Conservation (phyloP, 2,113 vertebrate species). For the Oreotrochilus melanogaster region DNA sequence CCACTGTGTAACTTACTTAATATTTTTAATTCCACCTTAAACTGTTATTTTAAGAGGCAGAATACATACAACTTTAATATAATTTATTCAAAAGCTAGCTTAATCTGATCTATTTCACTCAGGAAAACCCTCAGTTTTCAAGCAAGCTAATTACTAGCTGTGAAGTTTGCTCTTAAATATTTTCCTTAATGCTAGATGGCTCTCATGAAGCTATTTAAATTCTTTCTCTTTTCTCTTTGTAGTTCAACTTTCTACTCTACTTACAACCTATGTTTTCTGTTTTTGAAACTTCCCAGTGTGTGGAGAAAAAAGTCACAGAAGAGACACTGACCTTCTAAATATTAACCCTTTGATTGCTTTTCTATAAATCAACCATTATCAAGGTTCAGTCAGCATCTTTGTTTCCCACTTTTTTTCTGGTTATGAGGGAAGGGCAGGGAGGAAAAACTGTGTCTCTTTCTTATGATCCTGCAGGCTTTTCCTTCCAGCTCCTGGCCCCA, state of each 20-base stretch:
- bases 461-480: not conserved
- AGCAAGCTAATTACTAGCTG: not conserved
- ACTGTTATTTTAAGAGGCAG: conserved; percentile 4
- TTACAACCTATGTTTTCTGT: not conserved
- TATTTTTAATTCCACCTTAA: conserved; percentile 24
- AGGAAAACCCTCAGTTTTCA: not conserved
- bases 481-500: not conserved
- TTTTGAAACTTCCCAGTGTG: not conserved
- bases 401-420: not conserved
- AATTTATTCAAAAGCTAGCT: conserved; percentile 2
- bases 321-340: not conserved
- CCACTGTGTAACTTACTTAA: conserved; percentile 5
- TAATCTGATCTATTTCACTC: not conserved
- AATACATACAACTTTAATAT: conserved; percentile 29
- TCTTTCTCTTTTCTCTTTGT: not conserved
- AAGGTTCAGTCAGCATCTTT: not conserved
- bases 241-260: not conserved
- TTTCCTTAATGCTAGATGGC: not conserved
- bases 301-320: not conserved
- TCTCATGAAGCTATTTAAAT: not conserved
- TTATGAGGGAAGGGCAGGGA: not conserved
- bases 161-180: not conserved
- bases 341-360: not conserved
- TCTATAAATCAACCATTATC: not conserved
- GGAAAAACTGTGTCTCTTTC: not conserved